Evolutionary conservation across 2,888 invertebrate genomes (phyloP).

Genomic region (Acanthosepion lycidas): DNA sequence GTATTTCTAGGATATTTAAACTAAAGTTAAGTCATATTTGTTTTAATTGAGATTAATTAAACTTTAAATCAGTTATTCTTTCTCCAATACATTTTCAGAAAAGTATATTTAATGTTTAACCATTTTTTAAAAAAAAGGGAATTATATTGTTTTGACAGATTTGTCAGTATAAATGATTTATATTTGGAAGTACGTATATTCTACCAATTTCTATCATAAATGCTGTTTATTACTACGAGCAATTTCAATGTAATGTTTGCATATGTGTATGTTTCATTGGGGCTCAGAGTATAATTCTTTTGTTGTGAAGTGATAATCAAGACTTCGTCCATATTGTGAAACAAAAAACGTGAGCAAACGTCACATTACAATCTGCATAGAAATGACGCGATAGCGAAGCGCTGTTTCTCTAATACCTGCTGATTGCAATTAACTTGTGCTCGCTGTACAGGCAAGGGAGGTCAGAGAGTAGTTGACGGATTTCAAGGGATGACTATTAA

Average conservation of each 20-base stretch:
- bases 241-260: not conserved
- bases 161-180: too few relatives aligned
- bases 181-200: too few relatives aligned
- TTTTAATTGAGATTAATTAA: too few relatives aligned
- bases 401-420: not conserved
- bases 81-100: too few relatives aligned
- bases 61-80: too few relatives aligned
- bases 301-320: not conserved
- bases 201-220: too few relatives aligned
- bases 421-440: conserved; percentile 20
- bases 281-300: not conserved
- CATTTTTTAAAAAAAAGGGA: too few relatives aligned
- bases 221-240: too few relatives aligned
- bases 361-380: not conserved
- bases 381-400: not conserved
- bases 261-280: not conserved
- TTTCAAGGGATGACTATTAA: conserved; percentile 22
- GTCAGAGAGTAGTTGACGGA: not conserved
- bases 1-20: too few relatives aligned
- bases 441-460: not conserved
- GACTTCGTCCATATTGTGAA: not conserved
- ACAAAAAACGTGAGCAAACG: not conserved
- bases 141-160: too few relatives aligned
- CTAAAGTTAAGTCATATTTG: too few relatives aligned
- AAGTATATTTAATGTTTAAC: too few relatives aligned